A percentile compares a stretch with the other conserved stretches of the same genome.
phyloP scores from a whole-genome alignment of 2,888 invertebrate genomes.

The Eupelmus urozonus region DNA sequence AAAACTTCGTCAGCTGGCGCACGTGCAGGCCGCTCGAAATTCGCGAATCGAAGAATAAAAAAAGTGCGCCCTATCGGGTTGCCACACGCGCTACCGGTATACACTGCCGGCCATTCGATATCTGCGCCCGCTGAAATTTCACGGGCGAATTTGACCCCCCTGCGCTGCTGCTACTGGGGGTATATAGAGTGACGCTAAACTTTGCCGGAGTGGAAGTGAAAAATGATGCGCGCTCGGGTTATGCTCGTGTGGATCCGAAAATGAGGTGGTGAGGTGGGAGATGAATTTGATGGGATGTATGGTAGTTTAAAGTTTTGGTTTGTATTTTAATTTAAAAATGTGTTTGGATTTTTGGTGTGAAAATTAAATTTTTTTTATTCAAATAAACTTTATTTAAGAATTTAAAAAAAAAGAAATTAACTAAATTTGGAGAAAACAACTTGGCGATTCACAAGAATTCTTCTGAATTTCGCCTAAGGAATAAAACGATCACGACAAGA shows the following conservation, averaged over 20 bases:
- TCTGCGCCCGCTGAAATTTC: slow-evolving; percentile 60
- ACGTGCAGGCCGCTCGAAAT: slow-evolving; percentile 19
- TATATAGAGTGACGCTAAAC: not conserved
- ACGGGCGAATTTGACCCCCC: slow-evolving; percentile 48
- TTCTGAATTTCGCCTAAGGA: too few relatives aligned
- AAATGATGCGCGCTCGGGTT: slow-evolving; percentile 9
- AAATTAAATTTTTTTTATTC: too few relatives aligned
- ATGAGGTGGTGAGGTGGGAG: too few relatives aligned
- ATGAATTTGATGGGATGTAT: too few relatives aligned
- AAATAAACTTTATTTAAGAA: too few relatives aligned
- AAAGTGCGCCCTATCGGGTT: slow-evolving; percentile 65
- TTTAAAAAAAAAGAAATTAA: too few relatives aligned
- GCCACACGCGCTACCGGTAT: slow-evolving; percentile 72
- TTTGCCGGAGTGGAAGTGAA: not conserved
- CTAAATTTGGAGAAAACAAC: too few relatives aligned
- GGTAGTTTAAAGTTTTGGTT: too few relatives aligned
- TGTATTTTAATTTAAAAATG: too few relatives aligned
- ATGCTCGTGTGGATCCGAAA: not conserved
- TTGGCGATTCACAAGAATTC: too few relatives aligned
- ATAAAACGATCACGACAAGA: too few relatives aligned
- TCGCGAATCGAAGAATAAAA: slow-evolving; percentile 12
- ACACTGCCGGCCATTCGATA: slow-evolving; percentile 71
- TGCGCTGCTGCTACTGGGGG: slow-evolving; percentile 34
- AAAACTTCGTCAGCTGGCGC: slow-evolving; percentile 51
- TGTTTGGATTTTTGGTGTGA: too few relatives aligned